Evolutionary conservation across 2,113 vertebrate species (phyloP).

Genomic region (Columba janthina): DNA sequence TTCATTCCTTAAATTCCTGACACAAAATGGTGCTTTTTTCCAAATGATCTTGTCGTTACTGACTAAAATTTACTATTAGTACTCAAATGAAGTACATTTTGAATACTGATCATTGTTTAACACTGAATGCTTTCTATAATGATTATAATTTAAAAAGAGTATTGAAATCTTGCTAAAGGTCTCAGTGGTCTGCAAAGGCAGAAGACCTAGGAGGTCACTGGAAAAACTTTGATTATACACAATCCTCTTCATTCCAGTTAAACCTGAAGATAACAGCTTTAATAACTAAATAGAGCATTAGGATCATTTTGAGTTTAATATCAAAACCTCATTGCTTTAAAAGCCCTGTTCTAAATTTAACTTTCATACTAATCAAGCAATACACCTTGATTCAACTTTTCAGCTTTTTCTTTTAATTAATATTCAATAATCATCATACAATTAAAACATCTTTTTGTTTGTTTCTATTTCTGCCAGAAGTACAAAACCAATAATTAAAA

Average conservation of each 20-base stretch:
- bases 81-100: background rate
- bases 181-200: background rate
- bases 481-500: background rate
- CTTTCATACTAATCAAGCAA: background rate
- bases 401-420: background rate
- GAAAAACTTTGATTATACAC: slow-evolving; percentile 3
- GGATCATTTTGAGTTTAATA: background rate
- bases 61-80: slow-evolving; percentile 6
- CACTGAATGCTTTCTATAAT: background rate
- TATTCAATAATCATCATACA: background rate
- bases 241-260: background rate
- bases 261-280: background rate
- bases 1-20: background rate
- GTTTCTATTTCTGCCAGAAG: background rate
- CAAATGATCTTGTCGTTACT: background rate
- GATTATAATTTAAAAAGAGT: background rate
- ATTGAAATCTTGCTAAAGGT: background rate
- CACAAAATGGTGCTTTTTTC: background rate
- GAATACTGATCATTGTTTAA: background rate
- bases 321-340: background rate
- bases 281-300: background rate
- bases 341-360: background rate
- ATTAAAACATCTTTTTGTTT: background rate
- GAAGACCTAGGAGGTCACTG: background rate
- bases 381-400: background rate